A percentile compares a stretch with the other conserved stretches of the same genome.
Conservation (phyloP, 2,888 invertebrate species). For the Drosophila anceps region DNA sequence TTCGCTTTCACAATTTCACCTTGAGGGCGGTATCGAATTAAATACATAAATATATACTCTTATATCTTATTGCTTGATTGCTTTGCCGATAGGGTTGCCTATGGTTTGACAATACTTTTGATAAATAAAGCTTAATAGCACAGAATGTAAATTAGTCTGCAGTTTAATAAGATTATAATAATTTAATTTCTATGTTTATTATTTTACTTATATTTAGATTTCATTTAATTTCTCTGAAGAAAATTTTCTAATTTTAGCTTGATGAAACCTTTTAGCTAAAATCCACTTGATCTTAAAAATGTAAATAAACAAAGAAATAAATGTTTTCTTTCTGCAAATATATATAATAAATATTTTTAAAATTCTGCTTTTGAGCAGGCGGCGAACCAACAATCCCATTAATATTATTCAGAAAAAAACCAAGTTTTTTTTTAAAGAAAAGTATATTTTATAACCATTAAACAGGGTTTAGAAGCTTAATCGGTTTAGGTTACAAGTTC, state of each 20-base stretch:
- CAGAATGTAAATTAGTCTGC: not conserved
- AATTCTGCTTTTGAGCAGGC: not conserved
- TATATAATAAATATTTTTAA: too few relatives aligned
- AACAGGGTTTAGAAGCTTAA: slow-evolving; percentile 13
- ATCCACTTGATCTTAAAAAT: too few relatives aligned
- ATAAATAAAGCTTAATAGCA: not conserved
- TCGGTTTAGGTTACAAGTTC: slow-evolving; percentile 56
- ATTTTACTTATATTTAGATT: not conserved
- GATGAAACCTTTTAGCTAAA: too few relatives aligned
- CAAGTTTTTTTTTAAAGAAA: slow-evolving; percentile 10
- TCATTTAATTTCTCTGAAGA: not conserved
- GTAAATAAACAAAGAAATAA: too few relatives aligned
- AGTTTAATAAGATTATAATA: not conserved
- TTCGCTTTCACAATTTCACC: slow-evolving; percentile 74
- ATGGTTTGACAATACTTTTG: not conserved
- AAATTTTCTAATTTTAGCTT: not conserved
- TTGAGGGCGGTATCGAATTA: slow-evolving; percentile 60
- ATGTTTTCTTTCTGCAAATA: too few relatives aligned
- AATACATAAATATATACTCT: slow-evolving; percentile 23
- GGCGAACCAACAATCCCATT: not conserved
- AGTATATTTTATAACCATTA: slow-evolving; percentile 50
- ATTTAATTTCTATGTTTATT: not conserved
- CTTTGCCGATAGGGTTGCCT: slow-evolving; percentile 2
- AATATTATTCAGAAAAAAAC: not conserved
- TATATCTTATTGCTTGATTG: slow-evolving; percentile 1